Base-by-base conservation (phyloP, 2,113 vertebrate species). In the Pelecanus crispus region DNA sequence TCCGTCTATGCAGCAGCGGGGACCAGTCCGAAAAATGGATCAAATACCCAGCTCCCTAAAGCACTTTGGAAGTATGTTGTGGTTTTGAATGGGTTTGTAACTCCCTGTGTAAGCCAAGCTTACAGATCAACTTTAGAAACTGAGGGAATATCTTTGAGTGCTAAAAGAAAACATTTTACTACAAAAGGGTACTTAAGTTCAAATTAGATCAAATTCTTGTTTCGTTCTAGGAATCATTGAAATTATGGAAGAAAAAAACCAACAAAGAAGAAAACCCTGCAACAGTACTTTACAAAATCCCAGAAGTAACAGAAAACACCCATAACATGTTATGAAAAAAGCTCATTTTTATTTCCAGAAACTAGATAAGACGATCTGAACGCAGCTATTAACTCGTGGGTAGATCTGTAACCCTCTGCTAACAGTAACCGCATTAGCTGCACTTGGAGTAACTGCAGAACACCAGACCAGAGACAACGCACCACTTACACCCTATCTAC, bases 1-100 rank as follows among this genome's bases (percentile, higher is more conserved):
- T 79, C 49, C 2, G 6, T 34, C 53, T 63, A 15, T 2, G 1
- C n/a, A 72, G 53, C 0, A 0, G 38, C 42, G 47, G 16, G 34
- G 55, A 62, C 40, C 45, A 66, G 34, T 56, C 63, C 5, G 17
- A 81, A 82, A 90, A 86, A 89, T 14, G 8, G 73, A 47, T 81
- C 42, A 62, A 89, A 65, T 65, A 62, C 17, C 21, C 49, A 50
- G 32, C 34, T 88, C 45, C 42, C n/a, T 66, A 49, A 82, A 67
- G 45, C 66, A 73, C 58, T 87, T 63, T 1, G 3, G 85, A 85
- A 85, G 44, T 15, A 38, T 42, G 52, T 36, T 77, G 49, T 77
- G 52, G 28, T 55, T 91, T 94, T 82, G 38, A 90, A 62, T 53
- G 26, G 10, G 18, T 82, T 79, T 80, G 74, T 66, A 80, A 68